These are phyloP conservation scores for Coracias cyanogaster DNA, from an alignment of 2,797 vertebrate genomes.

Conservation along the genomic window DNA sequence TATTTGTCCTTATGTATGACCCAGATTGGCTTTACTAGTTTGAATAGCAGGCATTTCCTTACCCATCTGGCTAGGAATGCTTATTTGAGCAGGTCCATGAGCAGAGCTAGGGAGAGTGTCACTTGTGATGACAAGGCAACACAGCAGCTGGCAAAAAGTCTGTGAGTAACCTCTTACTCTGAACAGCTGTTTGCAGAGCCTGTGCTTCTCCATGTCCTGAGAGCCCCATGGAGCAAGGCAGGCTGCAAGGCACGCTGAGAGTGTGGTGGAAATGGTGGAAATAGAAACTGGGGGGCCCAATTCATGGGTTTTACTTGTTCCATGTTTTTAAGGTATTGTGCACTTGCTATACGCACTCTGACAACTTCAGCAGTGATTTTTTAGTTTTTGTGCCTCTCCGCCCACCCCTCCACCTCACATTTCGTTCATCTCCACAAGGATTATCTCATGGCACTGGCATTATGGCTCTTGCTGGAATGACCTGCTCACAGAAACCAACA, in stretches of 20 bases:
- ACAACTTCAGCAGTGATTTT: background rate
- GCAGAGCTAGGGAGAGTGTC: no score
- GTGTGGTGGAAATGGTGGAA: background rate
- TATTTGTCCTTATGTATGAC: background rate
- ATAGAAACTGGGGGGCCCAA: rapidly evolving
- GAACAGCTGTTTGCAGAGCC: background rate
- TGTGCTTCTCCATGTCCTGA: background rate
- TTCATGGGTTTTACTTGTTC: rapidly evolving
- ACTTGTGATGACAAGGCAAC: background rate
- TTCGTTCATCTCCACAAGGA: background rate
- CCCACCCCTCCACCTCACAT: background rate
- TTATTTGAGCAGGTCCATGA: background rate
- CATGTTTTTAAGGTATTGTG: background rate
- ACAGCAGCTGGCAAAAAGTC: background rate
- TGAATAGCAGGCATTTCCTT: background rate
- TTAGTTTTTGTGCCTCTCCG: background rate
- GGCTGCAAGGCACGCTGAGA: background rate
- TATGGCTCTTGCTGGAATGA: background rate
- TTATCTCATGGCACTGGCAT: background rate
- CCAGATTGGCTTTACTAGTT: background rate
- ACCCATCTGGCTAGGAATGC: background rate
- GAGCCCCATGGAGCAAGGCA: background rate
- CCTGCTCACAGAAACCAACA: background rate
- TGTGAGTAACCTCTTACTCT: background rate
- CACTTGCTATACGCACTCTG: background rate